Conservation (phyloP, 2,888 invertebrate species). For the Nipponacmea schrenckii region DNA sequence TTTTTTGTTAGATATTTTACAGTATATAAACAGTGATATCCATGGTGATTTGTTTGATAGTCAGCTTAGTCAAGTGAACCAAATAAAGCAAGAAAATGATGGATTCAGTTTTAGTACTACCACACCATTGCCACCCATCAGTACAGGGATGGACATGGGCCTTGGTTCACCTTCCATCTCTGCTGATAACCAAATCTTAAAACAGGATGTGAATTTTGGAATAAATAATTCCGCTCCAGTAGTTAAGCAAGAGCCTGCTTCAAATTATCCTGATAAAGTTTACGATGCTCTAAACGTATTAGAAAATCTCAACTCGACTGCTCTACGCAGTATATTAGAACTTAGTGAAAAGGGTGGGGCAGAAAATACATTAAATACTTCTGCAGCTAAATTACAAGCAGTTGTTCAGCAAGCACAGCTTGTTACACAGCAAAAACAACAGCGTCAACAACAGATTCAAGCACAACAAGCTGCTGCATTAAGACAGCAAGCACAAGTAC, state of each 20-base stretch:
- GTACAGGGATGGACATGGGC: neutral
- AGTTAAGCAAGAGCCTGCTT: slow-evolving; percentile 16
- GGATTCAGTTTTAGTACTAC: neutral
- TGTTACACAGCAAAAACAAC: slow-evolving; percentile 38
- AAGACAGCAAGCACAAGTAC: slow-evolving; percentile 22
- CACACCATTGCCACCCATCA: neutral
- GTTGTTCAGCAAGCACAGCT: slow-evolving; percentile 35
- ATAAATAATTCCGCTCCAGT: neutral
- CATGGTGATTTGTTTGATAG: slow-evolving; percentile 39
- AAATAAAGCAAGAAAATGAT: neutral
- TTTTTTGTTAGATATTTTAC: slow-evolving; percentile 50
- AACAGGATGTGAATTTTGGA: slow-evolving; percentile 1
- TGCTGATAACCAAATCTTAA: neutral
- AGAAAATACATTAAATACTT: slow-evolving; percentile 30
- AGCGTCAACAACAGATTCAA: slow-evolving; percentile 42
- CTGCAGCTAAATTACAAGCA: slow-evolving; percentile 35
- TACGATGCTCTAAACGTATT: neutral
- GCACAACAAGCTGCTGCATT: slow-evolving; percentile 39
- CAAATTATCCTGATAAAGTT: slow-evolving; percentile 1
- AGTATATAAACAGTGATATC: slow-evolving; percentile 55
- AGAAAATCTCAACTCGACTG: slow-evolving; percentile 2
- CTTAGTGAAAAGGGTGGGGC: slow-evolving; percentile 33
- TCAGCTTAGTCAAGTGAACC: slow-evolving; percentile 29
- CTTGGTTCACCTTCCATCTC: neutral
- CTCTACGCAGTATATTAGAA: slow-evolving; percentile 22